phyloP scores from a whole-genome alignment of 2,113 vertebrate genomes.

The Benitochromis conjunctus region DNA sequence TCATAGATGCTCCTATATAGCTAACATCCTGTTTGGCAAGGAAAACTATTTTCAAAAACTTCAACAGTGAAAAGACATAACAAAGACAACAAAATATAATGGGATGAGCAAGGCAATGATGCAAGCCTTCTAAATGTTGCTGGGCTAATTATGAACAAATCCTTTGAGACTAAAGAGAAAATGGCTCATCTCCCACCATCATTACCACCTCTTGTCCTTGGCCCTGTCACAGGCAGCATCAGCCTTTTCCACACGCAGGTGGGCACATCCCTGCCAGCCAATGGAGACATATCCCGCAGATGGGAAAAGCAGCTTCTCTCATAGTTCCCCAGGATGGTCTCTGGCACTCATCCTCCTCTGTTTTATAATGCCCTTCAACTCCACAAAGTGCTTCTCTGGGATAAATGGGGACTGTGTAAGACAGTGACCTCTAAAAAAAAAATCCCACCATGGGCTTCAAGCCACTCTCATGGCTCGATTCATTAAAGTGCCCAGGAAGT shows the following conservation, averaged over 20 bases:
- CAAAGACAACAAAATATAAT: neutral
- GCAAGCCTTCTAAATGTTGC: constrained; percentile 7
- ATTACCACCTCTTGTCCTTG: constrained; percentile 23
- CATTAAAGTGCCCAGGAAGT: constrained; percentile 9
- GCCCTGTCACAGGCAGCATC: constrained; percentile 15
- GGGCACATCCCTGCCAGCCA: constrained; percentile 38
- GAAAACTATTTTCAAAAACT: neutral
- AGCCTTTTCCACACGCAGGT: constrained; percentile 41
- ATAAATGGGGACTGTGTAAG: constrained; percentile 46
- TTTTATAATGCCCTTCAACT: constrained; percentile 25
- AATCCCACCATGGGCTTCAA: constrained; percentile 17
- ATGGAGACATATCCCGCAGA: constrained; percentile 52
- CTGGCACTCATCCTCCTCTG: constrained; percentile 44
- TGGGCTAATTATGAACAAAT: constrained; percentile 28
- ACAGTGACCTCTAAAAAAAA: constrained; percentile 15
- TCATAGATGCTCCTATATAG: neutral
- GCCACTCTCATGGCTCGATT: constrained; percentile 37
- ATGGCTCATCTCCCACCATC: constrained; percentile 23
- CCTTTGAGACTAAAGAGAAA: constrained; percentile 20
- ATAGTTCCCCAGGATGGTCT: constrained; percentile 15
- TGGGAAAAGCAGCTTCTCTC: constrained; percentile 55
- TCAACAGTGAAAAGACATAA: neutral
- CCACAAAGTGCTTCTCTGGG: constrained; percentile 31
- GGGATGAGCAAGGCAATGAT: neutral
- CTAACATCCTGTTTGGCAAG: constrained; percentile 19